Conservation (phyloP, 2,113 vertebrate genomes). For the Lates calcarifer region DNA sequence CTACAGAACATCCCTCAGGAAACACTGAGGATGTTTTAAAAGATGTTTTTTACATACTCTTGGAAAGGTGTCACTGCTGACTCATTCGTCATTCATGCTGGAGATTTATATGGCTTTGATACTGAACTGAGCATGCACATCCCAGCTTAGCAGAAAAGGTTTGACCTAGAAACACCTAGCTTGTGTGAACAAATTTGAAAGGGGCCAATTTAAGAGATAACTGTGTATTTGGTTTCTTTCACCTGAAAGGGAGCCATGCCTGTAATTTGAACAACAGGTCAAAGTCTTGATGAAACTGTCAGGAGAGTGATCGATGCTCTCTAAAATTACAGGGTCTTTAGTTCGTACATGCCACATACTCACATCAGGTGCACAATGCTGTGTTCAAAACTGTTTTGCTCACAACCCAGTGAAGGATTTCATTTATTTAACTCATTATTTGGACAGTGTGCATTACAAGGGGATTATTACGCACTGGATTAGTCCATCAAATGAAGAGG, state of each 20-base stretch:
- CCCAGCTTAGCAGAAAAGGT: no score
- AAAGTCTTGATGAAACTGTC: conserved; percentile 26
- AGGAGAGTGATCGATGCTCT: conserved; percentile 23
- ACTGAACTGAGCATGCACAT: conserved; percentile 19
- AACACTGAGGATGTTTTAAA: conserved; percentile 15
- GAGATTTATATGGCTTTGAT: conserved; percentile 38
- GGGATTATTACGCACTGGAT: not conserved
- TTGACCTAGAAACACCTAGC: no score
- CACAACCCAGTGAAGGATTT: not conserved
- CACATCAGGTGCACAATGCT: not conserved
- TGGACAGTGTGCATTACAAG: not conserved
- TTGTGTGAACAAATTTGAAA: no score
- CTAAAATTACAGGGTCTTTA: conserved; percentile 24
- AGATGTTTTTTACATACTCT: conserved; percentile 57
- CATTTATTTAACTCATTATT: not conserved
- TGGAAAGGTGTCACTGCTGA: conserved; percentile 28
- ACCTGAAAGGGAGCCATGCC: conserved; percentile 25
- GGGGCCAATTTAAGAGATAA: no score
- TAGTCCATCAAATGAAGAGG: not conserved
- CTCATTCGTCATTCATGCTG: conserved; percentile 34
- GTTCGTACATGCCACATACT: conserved; percentile 7
- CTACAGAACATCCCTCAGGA: not conserved
- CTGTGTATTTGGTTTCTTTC: conserved; percentile 17
- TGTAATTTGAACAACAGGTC: conserved; percentile 42
- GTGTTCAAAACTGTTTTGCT: not conserved